Base-by-base conservation (phyloP, 2,888 invertebrate genomes). In the Pollenia angustigena region DNA sequence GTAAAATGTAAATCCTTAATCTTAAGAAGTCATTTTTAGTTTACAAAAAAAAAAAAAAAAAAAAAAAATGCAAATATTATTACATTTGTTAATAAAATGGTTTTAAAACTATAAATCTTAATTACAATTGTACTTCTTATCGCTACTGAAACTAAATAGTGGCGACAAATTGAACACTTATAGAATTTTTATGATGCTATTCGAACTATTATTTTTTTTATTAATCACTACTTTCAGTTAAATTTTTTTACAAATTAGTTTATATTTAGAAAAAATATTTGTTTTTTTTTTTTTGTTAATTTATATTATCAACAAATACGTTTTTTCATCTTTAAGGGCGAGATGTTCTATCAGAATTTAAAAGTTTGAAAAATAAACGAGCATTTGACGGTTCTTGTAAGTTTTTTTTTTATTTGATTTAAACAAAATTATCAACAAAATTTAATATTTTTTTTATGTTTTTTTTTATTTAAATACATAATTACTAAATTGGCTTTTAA, bases 351-450 rank as follows among this genome's bases (percentile, higher is more conserved):
- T 84, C 87, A 76, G 85, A 88, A 85, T 81, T 88, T 74, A 88
- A 85, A 87, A 85, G 71, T 88, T 78, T 88, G 56, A 82, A 85
- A 83, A 85, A 80, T 83, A 80, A 85, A 79, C 80, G 74, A 66
- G 78, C 87, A 78, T 85, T 79, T 80, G 85, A 87, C 85, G 89
- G 89, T 81, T 88, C 88, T 72, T 85, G 89, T 89, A 89, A 89
- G 89, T 89, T 87, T 68, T 88, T 86, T 86, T 76, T 52, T 23
- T 80, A 18, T 18, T 52, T 58, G 40, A 16, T 40, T 44, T 23
- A 12, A 16, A 69, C 42, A 23, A 62, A 46, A 44, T 18, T 62
- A 52, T 62, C 46, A 78, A 58, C 66, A 83, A 83, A 80, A 78
- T 80, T 80, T 46, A 46, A 9, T 23, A 42, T 83, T 81, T 86